A percentile compares a stretch with the other conserved stretches of the same genome.
phyloP scores from a whole-genome alignment of 2,888 invertebrate species.

The Liodrosophila aerea region DNA sequence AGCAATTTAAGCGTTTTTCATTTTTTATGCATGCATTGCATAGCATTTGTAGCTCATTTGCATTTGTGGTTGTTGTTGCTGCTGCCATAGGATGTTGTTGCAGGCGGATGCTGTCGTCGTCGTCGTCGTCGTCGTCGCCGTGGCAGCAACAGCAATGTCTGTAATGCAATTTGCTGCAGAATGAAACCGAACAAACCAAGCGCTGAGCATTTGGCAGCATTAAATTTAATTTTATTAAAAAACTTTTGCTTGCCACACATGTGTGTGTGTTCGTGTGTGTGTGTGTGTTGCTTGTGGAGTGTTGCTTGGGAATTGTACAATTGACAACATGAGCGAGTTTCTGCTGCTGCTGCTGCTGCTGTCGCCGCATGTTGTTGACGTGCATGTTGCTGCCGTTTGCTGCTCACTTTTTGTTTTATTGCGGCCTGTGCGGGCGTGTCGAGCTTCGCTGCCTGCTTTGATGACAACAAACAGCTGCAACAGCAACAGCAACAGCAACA shows the following conservation, averaged over 20 bases:
- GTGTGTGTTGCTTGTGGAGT: constrained; percentile 21
- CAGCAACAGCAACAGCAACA: neutral
- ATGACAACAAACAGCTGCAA: constrained; percentile 26
- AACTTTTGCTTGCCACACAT: constrained; percentile 45
- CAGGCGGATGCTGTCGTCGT: constrained; percentile 7
- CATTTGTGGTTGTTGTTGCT: constrained; percentile 59
- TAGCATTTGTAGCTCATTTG: constrained; percentile 74
- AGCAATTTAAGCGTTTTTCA: constrained; percentile 67
- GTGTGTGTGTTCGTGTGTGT: constrained; percentile 22
- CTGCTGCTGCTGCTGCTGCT: constrained; percentile 34
- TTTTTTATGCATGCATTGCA: constrained; percentile 73
- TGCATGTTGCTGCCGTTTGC: constrained; percentile 60
- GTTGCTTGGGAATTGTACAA: constrained; percentile 67
- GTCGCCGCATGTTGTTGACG: constrained; percentile 73
- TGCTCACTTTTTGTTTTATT: constrained; percentile 54
- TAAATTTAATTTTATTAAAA: constrained; percentile 77
- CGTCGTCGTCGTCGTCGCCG: constrained; percentile 6
- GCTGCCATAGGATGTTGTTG: constrained; percentile 27
- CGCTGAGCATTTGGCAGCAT: constrained; percentile 67
- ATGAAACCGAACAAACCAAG: constrained; percentile 62
- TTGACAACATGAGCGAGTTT: constrained; percentile 69
- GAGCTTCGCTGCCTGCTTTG: constrained; percentile 41
- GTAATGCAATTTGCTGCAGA: constrained; percentile 73
- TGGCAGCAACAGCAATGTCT: constrained; percentile 28
- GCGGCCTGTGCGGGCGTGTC: constrained; percentile 54